Evolutionary conservation across 1,140 invertebrate species (phyloP), one percentile per base, ranked within the genome.

Genomic region (Musca vetustissima): DNA sequence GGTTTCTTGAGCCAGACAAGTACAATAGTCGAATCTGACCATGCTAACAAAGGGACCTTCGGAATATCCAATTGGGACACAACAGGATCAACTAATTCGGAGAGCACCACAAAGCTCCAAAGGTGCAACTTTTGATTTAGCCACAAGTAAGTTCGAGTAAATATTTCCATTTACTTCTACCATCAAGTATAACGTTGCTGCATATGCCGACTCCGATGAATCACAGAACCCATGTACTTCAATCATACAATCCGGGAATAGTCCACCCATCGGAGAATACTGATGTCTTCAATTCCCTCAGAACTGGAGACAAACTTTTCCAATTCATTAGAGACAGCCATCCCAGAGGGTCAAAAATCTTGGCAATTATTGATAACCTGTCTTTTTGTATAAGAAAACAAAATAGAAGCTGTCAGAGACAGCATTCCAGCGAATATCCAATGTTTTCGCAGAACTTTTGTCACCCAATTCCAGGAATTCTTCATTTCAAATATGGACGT

Each of bases 1-100:
- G 71, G 68, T 19, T 71, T 73, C 8, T 68, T 71, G 24, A 84
- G 69, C 83, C 83, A 85, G 21, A n/a, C n/a, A n/a, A n/a, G n/a
- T n/a, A n/a, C n/a, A n/a, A n/a, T n/a, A n/a, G n/a, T n/a, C n/a
- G n/a, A n/a, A n/a, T n/a, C n/a, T n/a, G n/a, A n/a, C n/a, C n/a
- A n/a, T n/a, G n/a, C n/a, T n/a, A n/a, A n/a, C n/a, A 21, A 21
- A 14, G 49, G 13, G 21, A 17, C 17, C 14, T 52, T 43, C 36
- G 7, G 36, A 6, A 43, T 6, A 43, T 13, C 36, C 11, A 43
- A 43, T 13, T 43, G 36, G 7, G 49, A 7, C 4, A 21, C 6
- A 21, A 52, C 17, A 6, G 17, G 13, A 7, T 52, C 21, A 21
- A 52, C 49, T 17, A 52, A 13, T 13, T 22, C 21, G 4, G 49